phyloP scores from a whole-genome alignment of 2,888 invertebrate species.

The Stenurella melanura region DNA sequence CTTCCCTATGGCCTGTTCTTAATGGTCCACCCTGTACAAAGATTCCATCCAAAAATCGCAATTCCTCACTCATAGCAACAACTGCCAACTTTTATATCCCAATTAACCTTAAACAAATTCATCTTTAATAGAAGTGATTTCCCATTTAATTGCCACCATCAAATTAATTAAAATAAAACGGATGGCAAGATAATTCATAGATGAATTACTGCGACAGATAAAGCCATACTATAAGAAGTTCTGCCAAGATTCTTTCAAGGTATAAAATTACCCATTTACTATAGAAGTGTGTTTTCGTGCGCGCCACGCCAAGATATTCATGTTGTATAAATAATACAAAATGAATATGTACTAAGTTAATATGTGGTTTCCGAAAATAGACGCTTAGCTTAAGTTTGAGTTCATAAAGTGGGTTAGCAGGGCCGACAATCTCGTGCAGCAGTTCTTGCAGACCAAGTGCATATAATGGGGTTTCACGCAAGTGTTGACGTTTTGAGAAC shows the following conservation, averaged over 20 bases:
- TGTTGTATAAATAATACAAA: constrained; percentile 34
- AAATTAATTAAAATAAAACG: constrained; percentile 3
- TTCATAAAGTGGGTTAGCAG: constrained; percentile 47
- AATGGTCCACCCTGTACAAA: too few relatives aligned
- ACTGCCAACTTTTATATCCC: neutral
- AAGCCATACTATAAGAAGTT: neutral
- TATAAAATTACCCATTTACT: neutral
- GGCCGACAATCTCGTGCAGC: constrained; percentile 13
- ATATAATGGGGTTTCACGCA: too few relatives aligned
- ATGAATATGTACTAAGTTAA: constrained; percentile 31
- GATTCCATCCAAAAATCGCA: too few relatives aligned
- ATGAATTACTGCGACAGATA: neutral
- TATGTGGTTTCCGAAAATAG: constrained; percentile 43
- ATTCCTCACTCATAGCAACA: neutral
- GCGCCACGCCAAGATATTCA: constrained; percentile 24
- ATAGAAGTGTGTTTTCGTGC: constrained; percentile 10
- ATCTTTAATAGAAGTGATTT: neutral
- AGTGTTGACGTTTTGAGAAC: too few relatives aligned
- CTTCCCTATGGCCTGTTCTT: too few relatives aligned
- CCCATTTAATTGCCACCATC: neutral
- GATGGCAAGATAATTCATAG: neutral
- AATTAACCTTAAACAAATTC: neutral
- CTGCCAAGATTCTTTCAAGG: constrained; percentile 10
- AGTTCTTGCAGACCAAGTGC: neutral
- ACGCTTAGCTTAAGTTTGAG: constrained; percentile 37